These are phyloP conservation scores for Rhagonycha fulva DNA, from an alignment of 2,888 invertebrate genomes.

Conservation along the genomic window DNA sequence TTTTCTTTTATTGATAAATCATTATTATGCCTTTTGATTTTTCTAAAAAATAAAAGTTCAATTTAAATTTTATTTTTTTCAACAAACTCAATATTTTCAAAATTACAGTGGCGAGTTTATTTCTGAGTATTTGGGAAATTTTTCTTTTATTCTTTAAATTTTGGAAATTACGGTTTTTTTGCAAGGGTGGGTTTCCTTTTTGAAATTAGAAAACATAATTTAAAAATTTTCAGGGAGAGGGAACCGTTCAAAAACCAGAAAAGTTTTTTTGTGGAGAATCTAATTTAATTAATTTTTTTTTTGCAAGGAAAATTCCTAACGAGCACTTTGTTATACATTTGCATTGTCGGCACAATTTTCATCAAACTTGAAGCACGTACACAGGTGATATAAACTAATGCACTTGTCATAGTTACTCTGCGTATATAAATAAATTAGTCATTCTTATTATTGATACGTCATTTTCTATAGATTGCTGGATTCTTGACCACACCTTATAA, in stretches of 20 bases:
- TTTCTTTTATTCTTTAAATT: too few relatives aligned
- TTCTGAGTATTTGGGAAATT: too few relatives aligned
- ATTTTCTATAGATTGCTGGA: neutral
- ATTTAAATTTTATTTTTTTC: too few relatives aligned
- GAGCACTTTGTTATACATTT: neutral
- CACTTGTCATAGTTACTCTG: neutral
- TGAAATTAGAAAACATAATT: too few relatives aligned
- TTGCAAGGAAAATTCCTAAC: neutral
- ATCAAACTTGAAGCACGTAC: neutral
- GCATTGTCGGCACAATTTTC: neutral
- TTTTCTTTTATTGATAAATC: conserved; percentile 44
- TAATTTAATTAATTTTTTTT: neutral
- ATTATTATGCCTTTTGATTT: conserved; percentile 34
- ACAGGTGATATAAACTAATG: neutral
- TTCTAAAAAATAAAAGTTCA: neutral
- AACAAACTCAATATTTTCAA: neutral
- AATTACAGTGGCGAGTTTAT: too few relatives aligned
- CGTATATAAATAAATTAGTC: neutral
- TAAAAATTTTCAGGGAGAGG: too few relatives aligned
- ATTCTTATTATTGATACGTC: neutral
- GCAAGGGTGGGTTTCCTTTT: neutral
- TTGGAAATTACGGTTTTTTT: neutral
- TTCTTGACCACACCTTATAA: neutral
- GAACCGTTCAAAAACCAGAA: too few relatives aligned
- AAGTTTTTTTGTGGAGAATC: neutral